Conservation (phyloP, 1,140 invertebrate genomes). For the Cardiocondyla obscurior region DNA sequence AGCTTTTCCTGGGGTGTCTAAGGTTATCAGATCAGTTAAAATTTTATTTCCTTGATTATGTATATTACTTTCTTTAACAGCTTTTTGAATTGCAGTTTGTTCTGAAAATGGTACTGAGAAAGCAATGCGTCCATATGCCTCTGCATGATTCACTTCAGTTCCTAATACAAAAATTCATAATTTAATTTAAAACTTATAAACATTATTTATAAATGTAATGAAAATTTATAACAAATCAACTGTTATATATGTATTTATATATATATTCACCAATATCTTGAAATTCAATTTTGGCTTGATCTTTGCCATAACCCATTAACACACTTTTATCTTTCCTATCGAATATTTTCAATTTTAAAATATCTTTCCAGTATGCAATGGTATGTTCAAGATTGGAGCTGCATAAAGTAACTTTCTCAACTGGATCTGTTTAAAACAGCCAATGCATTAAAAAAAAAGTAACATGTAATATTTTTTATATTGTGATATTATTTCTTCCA, state of each 20-base stretch:
- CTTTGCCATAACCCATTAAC: slow-evolving; percentile 88
- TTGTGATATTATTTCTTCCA: slow-evolving; percentile 22
- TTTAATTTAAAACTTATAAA: slow-evolving; percentile 38
- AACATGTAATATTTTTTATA: neutral
- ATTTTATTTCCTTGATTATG: slow-evolving; percentile 92
- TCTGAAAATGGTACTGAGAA: slow-evolving; percentile 93
- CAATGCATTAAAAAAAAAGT: slow-evolving; percentile 50
- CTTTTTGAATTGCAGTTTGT: slow-evolving; percentile 90
- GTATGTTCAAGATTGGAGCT: slow-evolving; percentile 91
- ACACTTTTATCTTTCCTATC: slow-evolving; percentile 85
- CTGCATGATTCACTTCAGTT: slow-evolving; percentile 90
- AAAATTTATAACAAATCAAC: neutral
- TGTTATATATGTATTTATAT: no score
- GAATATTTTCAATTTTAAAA: slow-evolving; percentile 90
- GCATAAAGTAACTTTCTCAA: slow-evolving; percentile 91
- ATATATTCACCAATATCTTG: slow-evolving; percentile 87
- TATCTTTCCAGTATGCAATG: slow-evolving; percentile 92
- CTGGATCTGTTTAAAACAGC: slow-evolving; percentile 87
- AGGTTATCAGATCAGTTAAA: slow-evolving; percentile 93
- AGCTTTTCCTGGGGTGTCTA: slow-evolving; percentile 98
- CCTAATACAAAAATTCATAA: slow-evolving; percentile 75
- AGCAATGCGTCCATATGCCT: slow-evolving; percentile 97
- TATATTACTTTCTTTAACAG: slow-evolving; percentile 89
- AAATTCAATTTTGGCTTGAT: slow-evolving; percentile 91
- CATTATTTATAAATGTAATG: slow-evolving; percentile 16